Evolutionary conservation across 2,888 invertebrate genomes (phyloP).

Genomic region (Cybosia mesomella): DNA sequence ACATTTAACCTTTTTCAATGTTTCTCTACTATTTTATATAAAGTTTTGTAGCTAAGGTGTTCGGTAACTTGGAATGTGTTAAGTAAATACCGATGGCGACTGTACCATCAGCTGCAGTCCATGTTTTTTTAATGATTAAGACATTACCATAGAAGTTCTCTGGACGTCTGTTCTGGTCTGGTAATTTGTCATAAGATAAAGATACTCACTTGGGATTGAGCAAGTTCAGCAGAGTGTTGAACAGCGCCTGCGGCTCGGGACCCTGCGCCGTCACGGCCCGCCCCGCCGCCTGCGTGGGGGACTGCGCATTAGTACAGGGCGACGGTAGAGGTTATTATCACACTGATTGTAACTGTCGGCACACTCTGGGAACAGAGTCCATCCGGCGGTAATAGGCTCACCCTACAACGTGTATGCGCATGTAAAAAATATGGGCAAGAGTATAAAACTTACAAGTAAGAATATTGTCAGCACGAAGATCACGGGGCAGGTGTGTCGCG

Average conservation of each 20-base stretch:
- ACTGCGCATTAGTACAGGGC: neutral
- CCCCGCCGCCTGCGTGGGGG: neutral
- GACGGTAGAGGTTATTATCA: neutral
- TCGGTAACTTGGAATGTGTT: no score
- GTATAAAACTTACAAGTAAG: neutral
- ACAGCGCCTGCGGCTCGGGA: neutral
- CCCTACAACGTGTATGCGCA: no score
- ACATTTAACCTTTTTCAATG: no score
- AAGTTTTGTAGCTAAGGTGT: no score
- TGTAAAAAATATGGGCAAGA: no score
- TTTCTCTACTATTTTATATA: no score
- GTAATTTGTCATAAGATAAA: neutral
- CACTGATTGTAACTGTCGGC: no score
- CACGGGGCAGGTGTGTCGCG: neutral
- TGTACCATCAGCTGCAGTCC: no score
- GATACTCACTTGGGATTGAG: slow-evolving; percentile 6
- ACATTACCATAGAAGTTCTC: neutral
- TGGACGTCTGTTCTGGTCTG: neutral
- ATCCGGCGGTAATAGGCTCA: no score
- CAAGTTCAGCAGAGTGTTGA: slow-evolving; percentile 6
- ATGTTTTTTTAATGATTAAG: neutral
- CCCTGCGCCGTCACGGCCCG: neutral
- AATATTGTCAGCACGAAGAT: neutral
- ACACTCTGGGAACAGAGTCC: no score
- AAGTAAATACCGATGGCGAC: no score